Evolutionary conservation across 2,113 vertebrate genomes (phyloP).

Genomic region (Heterotilapia buettikoferi): DNA sequence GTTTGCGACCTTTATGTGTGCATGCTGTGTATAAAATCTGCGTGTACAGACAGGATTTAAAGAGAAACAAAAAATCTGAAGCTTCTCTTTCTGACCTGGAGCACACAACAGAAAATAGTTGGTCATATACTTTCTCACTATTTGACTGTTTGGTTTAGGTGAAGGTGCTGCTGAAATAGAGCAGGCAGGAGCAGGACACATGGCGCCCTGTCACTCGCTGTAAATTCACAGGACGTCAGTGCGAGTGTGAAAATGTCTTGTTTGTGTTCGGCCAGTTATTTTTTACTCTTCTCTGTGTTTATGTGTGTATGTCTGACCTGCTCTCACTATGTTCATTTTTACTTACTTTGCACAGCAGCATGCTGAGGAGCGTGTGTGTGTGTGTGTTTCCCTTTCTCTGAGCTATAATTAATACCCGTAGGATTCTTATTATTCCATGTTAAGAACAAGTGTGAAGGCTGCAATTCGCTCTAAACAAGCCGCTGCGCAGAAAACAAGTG

Average conservation of each 20-base stretch:
- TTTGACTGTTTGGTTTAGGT: background rate
- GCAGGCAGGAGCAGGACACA: background rate
- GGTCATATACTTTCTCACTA: background rate
- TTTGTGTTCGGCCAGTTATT: background rate
- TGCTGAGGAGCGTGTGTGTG: background rate
- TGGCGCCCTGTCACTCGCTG: background rate
- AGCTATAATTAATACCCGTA: conserved; percentile 54
- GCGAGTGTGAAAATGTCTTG: background rate
- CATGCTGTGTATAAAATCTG: background rate
- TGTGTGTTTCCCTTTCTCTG: background rate
- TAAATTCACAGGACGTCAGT: background rate
- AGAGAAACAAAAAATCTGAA: background rate
- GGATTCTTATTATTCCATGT: conserved; percentile 46
- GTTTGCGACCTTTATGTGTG: background rate
- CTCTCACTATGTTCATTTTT: background rate
- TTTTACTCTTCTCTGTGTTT: background rate
- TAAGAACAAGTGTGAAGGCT: conserved; percentile 13
- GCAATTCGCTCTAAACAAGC: conserved; percentile 30
- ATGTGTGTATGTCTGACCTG: background rate
- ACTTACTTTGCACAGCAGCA: background rate
- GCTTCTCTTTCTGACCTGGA: background rate
- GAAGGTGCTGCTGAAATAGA: background rate
- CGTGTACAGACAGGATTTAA: background rate
- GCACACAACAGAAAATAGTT: background rate
- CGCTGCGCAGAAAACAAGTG: background rate